These are phyloP conservation scores for Chaetops frenatus DNA, from an alignment of 2,113 vertebrate genomes.

Conservation along the genomic window DNA sequence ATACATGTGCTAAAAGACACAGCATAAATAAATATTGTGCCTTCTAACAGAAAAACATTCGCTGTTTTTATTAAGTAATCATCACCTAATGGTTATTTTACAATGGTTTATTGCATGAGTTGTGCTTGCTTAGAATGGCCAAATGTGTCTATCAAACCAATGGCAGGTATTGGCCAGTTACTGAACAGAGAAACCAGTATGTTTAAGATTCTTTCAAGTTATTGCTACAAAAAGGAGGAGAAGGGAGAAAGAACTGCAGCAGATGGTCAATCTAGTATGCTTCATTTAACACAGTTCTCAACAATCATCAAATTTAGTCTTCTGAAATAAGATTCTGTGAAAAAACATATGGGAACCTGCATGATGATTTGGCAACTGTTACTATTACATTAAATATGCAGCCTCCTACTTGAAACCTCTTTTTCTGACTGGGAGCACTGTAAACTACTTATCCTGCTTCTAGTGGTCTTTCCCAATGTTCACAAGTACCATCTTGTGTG, in stretches of 20 bases:
- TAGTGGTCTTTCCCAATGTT: not conserved
- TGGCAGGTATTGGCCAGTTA: not conserved
- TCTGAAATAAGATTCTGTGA: not conserved
- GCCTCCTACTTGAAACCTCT: not conserved
- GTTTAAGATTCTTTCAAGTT: not conserved
- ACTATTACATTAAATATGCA: not conserved
- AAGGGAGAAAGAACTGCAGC: not conserved
- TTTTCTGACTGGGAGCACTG: not conserved
- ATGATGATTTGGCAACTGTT: not conserved
- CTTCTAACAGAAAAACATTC: not conserved
- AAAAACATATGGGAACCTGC: not conserved
- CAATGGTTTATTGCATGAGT: not conserved
- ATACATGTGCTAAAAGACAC: not conserved
- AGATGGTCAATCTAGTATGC: not conserved
- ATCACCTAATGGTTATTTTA: not conserved
- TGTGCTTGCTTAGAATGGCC: not conserved
- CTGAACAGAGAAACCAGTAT: not conserved
- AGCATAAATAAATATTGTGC: not conserved
- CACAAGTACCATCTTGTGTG: not conserved
- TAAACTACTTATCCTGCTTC: not conserved
- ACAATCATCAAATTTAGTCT: not conserved
- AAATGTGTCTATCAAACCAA: not conserved
- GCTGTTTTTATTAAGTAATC: not conserved
- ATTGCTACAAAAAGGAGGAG: not conserved
- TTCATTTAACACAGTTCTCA: slow-evolving; percentile 22